Evolutionary conservation across 2,113 vertebrate genomes (phyloP), one percentile per base, ranked within the genome.

Genomic region (Taurulus bubalis): DNA sequence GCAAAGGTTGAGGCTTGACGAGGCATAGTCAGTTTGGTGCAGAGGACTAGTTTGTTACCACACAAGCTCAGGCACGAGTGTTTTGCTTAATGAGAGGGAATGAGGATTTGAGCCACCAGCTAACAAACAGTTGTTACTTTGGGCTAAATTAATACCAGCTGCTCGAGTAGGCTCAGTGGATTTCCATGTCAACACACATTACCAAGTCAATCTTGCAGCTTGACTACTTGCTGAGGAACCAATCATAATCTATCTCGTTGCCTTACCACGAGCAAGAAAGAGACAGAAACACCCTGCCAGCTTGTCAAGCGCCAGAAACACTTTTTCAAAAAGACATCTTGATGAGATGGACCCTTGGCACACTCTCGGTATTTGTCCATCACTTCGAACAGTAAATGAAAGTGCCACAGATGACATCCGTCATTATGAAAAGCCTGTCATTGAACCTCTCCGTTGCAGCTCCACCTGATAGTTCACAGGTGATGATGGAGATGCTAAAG

Each of bases 91-190:
- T 84, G 75, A 87, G 73, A 71, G 84, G 30, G 59, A 82, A 73
- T 73, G 59, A 71, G 73, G 59, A 65, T 77, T 47, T 62, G 51
- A 49, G 47, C 72, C 40, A 42, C 80, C 47, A 64, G 77, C 76
- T 69, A 80, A 70, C 74, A 89, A 89, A 89, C 85, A 77, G 75
- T 77, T 80, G 81, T 87, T 89, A 88, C 90, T 89, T 86, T 90
- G 84, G 83, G 79, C 88, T 87, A 92, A 90, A 92, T 93, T 89
- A 94, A 88, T 80, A 85, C 81, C 80, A 90, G 82, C 84, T 92
- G 85, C 84, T 82, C 67, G 69, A 89, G 80, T 56, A 34, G 75
- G 70, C 83, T 85, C 82, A 68, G 79, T 85, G 92, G 91, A 91
- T 91, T 89, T 89, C 84, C 80, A 84, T 85, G 85, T 94, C 87